Evolutionary conservation across 2,113 vertebrate genomes (phyloP), one percentile per base, ranked within the genome.

Genomic region (Scomber colias): DNA sequence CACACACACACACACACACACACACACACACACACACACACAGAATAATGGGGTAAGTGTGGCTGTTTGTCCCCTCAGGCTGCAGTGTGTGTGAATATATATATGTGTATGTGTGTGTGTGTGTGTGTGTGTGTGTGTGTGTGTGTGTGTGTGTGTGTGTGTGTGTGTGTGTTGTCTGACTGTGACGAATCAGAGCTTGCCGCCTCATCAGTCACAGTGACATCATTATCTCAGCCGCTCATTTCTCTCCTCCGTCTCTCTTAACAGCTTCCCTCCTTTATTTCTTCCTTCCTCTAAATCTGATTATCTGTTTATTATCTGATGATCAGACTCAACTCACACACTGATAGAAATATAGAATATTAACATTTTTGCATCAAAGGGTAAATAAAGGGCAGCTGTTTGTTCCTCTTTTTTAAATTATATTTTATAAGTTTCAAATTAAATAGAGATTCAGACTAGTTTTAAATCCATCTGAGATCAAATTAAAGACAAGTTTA

Each of bases 151-250:
- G 77, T 60, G 77, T 61, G 10, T 56, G 67, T 61, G 55, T 76
- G 73, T 71, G 77, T 80, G 72, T 77, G 77, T 60, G 77, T 61
- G 27, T 64, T 44, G 66, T 72, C 30, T 76, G 27, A 74, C 76
- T 77, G 85, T 92, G 88, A 90, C 88, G 53, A 92, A 91, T 90
- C 75, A 71, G 66, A 72, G 65, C 19, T 15, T 27, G 56, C 61
- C 21, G 79, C 70, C 87, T 64, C 85, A 84, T 82, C 79, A 65
- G 70, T 89, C 77, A 90, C 62, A 76, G 12, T 46, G 79, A 57
- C 85, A 76, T 85, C 81, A 83, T 83, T 67, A 70, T 85, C 64
- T 70, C 63, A 48, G 24, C 75, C n/a, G 40, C 64, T 27, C 49
- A 5, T 62, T 24, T 54, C 19, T 21, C 9, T 24, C 11, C 64